Evolutionary conservation across 2,113 vertebrate species (phyloP).

Genomic region (Callithrix jacchus): DNA sequence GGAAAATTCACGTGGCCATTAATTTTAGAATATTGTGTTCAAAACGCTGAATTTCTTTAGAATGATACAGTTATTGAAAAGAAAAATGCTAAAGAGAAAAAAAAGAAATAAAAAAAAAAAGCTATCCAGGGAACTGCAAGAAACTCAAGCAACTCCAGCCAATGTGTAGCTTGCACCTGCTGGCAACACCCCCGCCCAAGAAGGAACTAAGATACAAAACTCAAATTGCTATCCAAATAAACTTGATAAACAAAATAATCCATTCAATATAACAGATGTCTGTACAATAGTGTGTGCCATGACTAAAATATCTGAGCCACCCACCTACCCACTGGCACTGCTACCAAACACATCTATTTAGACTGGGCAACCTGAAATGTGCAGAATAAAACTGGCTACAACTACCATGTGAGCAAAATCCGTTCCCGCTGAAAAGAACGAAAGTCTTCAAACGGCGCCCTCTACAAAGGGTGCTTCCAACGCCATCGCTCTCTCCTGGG

Average conservation of each 20-base stretch:
- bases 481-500: neutral
- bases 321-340: conserved; percentile 72
- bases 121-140: conserved; percentile 64
- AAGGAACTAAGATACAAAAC: conserved; percentile 78
- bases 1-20: conserved; percentile 54
- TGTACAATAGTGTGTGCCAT: conserved; percentile 69
- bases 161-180: conserved; percentile 73
- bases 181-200: conserved; percentile 72
- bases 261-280: conserved; percentile 79
- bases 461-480: conserved; percentile 3
- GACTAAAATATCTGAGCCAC: conserved; percentile 78
- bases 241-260: conserved; percentile 80
- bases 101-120: conserved; percentile 50
- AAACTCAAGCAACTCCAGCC: conserved; percentile 76
- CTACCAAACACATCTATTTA: conserved; percentile 71
- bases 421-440: conserved; percentile 43
- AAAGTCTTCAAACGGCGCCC: conserved; percentile 21
- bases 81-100: conserved; percentile 52
- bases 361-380: conserved; percentile 70
- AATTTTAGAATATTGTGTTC: conserved; percentile 66
- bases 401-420: conserved; percentile 68
- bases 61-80: conserved; percentile 61
- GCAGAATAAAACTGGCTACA: conserved; percentile 20
- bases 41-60: conserved; percentile 65
- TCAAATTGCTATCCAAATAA: conserved; percentile 78